phyloP scores from a whole-genome alignment of 2,797 vertebrate species.

The Enteromius radiatus region DNA sequence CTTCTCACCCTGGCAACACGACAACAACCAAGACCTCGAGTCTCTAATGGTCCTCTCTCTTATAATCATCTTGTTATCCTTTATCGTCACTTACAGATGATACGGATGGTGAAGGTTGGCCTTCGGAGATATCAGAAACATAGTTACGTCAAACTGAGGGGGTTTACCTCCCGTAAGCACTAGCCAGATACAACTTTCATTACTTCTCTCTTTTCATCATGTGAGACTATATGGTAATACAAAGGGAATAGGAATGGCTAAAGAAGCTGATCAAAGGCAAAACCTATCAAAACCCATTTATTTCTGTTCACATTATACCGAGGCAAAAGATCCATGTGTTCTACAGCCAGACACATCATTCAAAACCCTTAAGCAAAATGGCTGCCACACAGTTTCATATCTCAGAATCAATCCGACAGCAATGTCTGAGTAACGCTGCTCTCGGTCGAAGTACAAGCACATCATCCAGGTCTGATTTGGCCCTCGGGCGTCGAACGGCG shows the following conservation, averaged over 20 bases:
- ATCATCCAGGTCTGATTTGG: slow-evolving; percentile 36
- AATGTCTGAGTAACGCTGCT: not conserved
- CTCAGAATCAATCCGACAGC: slow-evolving; percentile 36
- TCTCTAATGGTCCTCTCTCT: not conserved
- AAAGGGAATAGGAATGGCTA: not conserved
- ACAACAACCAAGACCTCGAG: slow-evolving; percentile 38
- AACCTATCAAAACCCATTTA: slow-evolving; percentile 19
- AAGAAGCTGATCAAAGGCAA: slow-evolving; percentile 37
- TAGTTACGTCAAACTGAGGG: slow-evolving; percentile 5
- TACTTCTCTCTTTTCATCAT: slow-evolving; percentile 20
- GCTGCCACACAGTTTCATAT: slow-evolving; percentile 10
- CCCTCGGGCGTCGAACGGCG: slow-evolving; percentile 19
- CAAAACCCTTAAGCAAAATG: slow-evolving; percentile 39
- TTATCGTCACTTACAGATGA: slow-evolving; percentile 15
- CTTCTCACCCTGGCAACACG: slow-evolving; percentile 54
- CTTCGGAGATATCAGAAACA: slow-evolving; percentile 28
- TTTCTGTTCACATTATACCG: slow-evolving; percentile 1
- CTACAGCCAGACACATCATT: slow-evolving; percentile 1
- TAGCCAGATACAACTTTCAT: slow-evolving; percentile 20
- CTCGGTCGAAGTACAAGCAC: slow-evolving; percentile 21
- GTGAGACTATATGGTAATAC: not conserved
- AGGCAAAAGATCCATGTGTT: slow-evolving; percentile 16
- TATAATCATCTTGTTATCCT: slow-evolving; percentile 34
- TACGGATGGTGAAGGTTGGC: slow-evolving; percentile 6
- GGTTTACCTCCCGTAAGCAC: not conserved